Evolutionary conservation across 2,113 vertebrate genomes (phyloP).

Genomic region (Lepus europaeus): DNA sequence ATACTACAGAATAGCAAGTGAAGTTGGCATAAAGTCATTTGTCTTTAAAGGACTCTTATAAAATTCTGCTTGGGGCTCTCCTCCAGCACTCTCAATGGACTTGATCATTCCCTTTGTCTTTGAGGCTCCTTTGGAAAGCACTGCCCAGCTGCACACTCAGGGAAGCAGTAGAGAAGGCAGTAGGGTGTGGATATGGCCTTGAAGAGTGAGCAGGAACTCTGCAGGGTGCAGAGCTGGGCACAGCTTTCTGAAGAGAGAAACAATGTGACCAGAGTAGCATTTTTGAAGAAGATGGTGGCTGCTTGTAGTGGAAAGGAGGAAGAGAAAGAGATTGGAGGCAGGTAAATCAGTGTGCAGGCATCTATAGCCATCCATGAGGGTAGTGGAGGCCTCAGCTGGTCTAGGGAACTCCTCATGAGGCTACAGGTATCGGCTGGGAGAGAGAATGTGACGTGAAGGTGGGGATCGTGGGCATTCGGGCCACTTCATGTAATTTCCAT

Average conservation of each 20-base stretch:
- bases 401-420: neutral
- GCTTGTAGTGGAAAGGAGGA: neutral
- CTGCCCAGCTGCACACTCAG: neutral
- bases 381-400: rapidly evolving
- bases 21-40: neutral
- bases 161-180: neutral
- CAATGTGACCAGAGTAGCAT: neutral
- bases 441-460: neutral
- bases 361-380: neutral
- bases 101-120: neutral
- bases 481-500: neutral
- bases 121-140: neutral
- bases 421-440: neutral
- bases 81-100: neutral
- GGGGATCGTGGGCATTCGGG: neutral
- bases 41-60: neutral
- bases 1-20: neutral
- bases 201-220: neutral
- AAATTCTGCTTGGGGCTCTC: neutral
- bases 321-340: neutral
- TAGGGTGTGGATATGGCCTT: neutral
- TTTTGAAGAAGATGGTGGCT: neutral
- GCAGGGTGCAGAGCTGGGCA: neutral
- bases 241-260: neutral
- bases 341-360: neutral